Conservation (phyloP, 1,140 invertebrate genomes). For the Drosophila subobscura region DNA sequence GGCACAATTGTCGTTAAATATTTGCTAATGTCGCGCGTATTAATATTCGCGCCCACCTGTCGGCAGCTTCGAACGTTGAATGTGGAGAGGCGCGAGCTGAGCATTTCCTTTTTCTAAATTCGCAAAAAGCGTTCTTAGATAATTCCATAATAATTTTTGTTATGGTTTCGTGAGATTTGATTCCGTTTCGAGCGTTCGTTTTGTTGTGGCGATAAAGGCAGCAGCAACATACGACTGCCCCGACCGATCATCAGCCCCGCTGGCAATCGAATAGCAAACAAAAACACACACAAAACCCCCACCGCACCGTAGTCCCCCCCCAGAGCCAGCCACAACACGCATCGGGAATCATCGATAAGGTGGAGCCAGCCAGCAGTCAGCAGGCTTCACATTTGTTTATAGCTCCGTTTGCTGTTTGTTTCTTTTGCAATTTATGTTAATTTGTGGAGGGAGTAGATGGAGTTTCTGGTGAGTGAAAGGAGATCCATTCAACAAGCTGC, state of each 20-base stretch:
- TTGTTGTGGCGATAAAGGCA: slow-evolving; percentile 26
- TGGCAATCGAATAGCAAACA: slow-evolving; percentile 46
- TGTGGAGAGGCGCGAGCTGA: slow-evolving; percentile 44
- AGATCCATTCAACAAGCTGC: no score
- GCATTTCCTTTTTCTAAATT: slow-evolving; percentile 60
- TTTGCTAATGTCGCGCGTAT: not conserved
- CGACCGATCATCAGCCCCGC: slow-evolving; percentile 1
- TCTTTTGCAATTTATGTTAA: slow-evolving; percentile 1
- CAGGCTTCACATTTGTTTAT: not conserved
- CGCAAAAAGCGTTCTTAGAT: slow-evolving; percentile 71
- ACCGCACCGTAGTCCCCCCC: no score
- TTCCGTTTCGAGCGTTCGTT: slow-evolving; percentile 4
- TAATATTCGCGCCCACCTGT: slow-evolving; percentile 43
- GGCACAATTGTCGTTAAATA: not conserved
- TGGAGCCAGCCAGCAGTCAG: not conserved
- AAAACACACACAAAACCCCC: slow-evolving; percentile 16
- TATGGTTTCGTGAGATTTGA: slow-evolving; percentile 61
- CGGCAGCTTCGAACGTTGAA: slow-evolving; percentile 57
- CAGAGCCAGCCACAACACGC: no score
- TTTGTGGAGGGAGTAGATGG: not conserved
- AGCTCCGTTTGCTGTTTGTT: slow-evolving; percentile 25
- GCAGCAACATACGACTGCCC: slow-evolving; percentile 19
- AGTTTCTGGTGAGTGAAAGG: no score
- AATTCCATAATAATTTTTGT: slow-evolving; percentile 68
- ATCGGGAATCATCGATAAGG: slow-evolving; percentile 24